These are phyloP conservation scores for Archocentrus centrarchus DNA, from an alignment of 2,113 vertebrate genomes.

Conservation along the genomic window DNA sequence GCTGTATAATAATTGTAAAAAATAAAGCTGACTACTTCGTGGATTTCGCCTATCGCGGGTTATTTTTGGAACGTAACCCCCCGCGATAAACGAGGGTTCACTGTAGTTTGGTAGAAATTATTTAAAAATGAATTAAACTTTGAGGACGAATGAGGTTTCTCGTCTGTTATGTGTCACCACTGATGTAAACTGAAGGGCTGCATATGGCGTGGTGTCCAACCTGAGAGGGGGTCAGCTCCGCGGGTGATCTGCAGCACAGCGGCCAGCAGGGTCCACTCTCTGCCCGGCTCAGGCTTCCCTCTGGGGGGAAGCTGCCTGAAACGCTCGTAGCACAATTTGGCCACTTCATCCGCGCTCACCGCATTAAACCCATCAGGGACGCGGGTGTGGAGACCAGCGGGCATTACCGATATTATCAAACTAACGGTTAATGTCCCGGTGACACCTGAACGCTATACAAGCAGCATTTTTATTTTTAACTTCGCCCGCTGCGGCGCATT, in stretches of 20 bases:
- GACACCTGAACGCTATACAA: fast-evolving
- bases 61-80: too few species aligned
- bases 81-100: too few species aligned
- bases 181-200: too few species aligned
- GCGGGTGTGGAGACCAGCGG: neutral
- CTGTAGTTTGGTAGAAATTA: neutral
- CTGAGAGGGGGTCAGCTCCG: neutral
- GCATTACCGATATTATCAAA: neutral
- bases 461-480: neutral
- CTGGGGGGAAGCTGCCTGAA: slow-evolving; percentile 86
- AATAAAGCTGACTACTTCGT: too few species aligned
- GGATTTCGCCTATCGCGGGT: too few species aligned
- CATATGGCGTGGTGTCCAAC: slow-evolving; percentile 18
- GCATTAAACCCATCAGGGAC: slow-evolving; percentile 36
- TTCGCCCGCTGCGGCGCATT: neutral
- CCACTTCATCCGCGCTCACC: slow-evolving; percentile 87
- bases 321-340: slow-evolving; percentile 83
- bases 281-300: slow-evolving; percentile 87
- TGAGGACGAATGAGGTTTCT: too few species aligned
- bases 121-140: neutral
- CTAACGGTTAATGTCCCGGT: neutral
- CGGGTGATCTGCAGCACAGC: slow-evolving; percentile 80
- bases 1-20: too few species aligned
- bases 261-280: slow-evolving; percentile 92
- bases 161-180: too few species aligned